A percentile compares a stretch with the other conserved stretches of the same genome.
Evolutionary conservation across 2,113 vertebrate genomes (phyloP).

Genomic region (Guaruba guarouba): DNA sequence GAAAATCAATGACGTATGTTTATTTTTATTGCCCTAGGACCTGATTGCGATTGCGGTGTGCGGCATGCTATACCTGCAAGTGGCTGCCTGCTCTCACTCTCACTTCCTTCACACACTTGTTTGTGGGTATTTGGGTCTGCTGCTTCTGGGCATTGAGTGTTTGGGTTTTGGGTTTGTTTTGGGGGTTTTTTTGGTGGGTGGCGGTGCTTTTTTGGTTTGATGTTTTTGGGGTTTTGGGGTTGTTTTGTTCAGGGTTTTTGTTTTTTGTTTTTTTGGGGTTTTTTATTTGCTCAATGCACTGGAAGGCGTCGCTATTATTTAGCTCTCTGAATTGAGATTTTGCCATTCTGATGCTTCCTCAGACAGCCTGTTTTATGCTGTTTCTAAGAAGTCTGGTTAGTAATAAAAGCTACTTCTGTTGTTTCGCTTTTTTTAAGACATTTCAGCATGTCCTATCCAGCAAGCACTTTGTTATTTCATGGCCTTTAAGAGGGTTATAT

Average conservation of each 20-base stretch:
- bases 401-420: slow-evolving; percentile 18
- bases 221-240: too few species aligned
- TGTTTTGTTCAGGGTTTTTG: neutral
- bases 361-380: slow-evolving; percentile 33
- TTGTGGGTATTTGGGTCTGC: slow-evolving; percentile 72
- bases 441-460: neutral
- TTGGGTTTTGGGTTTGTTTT: slow-evolving; percentile 1
- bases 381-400: slow-evolving; percentile 21
- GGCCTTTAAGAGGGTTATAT: neutral
- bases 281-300: too few species aligned
- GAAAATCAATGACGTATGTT: slow-evolving; percentile 99
- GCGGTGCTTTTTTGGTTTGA: neutral
- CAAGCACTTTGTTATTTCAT: neutral
- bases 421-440: neutral
- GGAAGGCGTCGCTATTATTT: slow-evolving; percentile 22
- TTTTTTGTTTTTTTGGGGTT: neutral
- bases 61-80: slow-evolving; percentile 88
- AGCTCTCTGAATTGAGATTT: slow-evolving; percentile 6
- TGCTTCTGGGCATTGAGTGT: slow-evolving; percentile 69
- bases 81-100: slow-evolving; percentile 85
- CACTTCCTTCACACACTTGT: slow-evolving; percentile 76
- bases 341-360: slow-evolving; percentile 58
- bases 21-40: slow-evolving; percentile 90
- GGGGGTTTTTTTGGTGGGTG: neutral
- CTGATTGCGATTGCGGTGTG: slow-evolving; percentile 85